phyloP scores from a whole-genome alignment of 1,140 invertebrate genomes.

The Ruditapes philippinarum region DNA sequence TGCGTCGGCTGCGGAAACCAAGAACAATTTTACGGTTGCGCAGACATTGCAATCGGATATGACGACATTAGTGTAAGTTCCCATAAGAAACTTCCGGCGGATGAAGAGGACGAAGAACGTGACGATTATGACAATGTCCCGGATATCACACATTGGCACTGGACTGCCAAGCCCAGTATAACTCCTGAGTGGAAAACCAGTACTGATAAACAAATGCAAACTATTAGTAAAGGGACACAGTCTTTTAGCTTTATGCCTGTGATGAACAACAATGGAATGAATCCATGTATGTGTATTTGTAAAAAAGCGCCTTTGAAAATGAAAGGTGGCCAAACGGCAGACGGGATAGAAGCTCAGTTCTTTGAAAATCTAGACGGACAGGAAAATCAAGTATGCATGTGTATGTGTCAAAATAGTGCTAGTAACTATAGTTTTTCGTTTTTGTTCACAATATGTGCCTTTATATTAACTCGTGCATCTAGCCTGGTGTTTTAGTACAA shows the following conservation, averaged over 20 bases:
- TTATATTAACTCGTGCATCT: neutral
- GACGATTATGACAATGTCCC: conserved; percentile 21
- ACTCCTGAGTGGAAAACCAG: conserved; percentile 1
- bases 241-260: conserved; percentile 63
- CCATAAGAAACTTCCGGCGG: conserved; percentile 63
- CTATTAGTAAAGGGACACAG: conserved; percentile 2
- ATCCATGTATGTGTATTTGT: conserved; percentile 64
- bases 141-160: conserved; percentile 24
- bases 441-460: neutral
- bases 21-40: conserved; percentile 84
- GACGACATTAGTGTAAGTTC: conserved; percentile 68
- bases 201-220: conserved; percentile 41
- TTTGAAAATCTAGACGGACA: conserved; percentile 55
- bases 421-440: neutral
- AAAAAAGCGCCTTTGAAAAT: conserved; percentile 52
- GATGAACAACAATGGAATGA: conserved; percentile 62
- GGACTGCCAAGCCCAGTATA: conserved; percentile 9
- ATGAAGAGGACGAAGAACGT: conserved; percentile 33
- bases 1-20: conserved; percentile 83
- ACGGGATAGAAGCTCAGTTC: conserved; percentile 38
- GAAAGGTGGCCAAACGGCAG: neutral
- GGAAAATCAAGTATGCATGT: conserved; percentile 66
- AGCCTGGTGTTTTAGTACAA: neutral
- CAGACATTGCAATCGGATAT: conserved; percentile 83
- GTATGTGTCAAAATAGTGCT: conserved; percentile 63